Conservation (phyloP, 2,888 invertebrate species). For the Xanthia togata region DNA sequence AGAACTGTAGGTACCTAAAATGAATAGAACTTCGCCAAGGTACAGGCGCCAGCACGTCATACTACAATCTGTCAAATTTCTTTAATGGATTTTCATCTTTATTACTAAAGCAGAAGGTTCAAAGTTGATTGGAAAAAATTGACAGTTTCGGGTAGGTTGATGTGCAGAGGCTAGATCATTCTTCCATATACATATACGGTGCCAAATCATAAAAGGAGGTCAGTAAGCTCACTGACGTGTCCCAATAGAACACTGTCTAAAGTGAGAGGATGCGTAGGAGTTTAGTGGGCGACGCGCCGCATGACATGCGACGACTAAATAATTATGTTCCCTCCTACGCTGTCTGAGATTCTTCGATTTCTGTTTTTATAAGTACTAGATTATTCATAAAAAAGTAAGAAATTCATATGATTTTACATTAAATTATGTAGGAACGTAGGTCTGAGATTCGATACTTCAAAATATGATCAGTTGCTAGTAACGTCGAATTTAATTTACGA, state of each 20-base stretch:
- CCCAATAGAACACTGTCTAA: constrained; percentile 58
- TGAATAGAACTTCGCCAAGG: not conserved
- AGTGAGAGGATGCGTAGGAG: constrained; percentile 72
- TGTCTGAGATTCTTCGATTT: constrained; percentile 41
- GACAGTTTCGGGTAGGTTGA: too few relatives aligned
- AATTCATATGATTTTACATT: not conserved
- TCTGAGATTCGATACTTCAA: not conserved
- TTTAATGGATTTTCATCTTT: too few relatives aligned
- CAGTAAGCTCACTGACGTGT: constrained; percentile 64
- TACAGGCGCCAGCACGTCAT: too few relatives aligned
- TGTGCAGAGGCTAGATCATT: constrained; percentile 9
- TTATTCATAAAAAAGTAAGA: constrained; percentile 6
- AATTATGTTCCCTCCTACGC: constrained; percentile 43
- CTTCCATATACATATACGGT: constrained; percentile 18
- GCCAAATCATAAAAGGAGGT: constrained; percentile 60
- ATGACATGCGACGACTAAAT: constrained; percentile 32
- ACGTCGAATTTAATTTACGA: not conserved
- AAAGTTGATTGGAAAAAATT: too few relatives aligned
- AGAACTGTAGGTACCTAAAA: not conserved
- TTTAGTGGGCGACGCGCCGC: constrained; percentile 57
- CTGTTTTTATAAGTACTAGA: constrained; percentile 7
- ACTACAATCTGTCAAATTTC: too few relatives aligned
- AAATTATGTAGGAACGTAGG: not conserved
- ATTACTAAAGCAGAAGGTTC: too few relatives aligned
- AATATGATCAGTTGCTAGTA: not conserved